Evolutionary conservation across 2,797 vertebrate genomes (phyloP), one percentile per base, ranked within the genome.

Genomic region (Notamacropus eugenii): DNA sequence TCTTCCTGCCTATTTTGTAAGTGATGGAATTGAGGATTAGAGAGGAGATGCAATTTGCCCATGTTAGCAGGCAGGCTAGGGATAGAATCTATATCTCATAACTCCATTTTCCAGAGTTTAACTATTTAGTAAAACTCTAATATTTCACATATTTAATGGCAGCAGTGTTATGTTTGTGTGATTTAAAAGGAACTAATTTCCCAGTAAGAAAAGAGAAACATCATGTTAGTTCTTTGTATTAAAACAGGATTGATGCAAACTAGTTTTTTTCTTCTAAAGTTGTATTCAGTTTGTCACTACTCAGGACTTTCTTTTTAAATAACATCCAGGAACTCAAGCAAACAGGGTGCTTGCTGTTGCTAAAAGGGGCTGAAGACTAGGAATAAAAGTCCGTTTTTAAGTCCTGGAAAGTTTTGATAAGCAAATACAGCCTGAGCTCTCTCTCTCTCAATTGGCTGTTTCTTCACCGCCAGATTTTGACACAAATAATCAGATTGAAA

Each of bases 401-500:
- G 98, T 97, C 98, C 98, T 98, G 98, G 98, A 87, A 97, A 98
- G 98, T 98, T 99, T 98, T 99, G 99, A 99, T 99, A 99, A 99
- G 99, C 99, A 99, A 99, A 99, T 99, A 97, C 93, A 97, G 97
- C 96, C 95, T 50, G 34, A 74, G 95, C 93, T 91, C 95, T 22
- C 97, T 95, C 96, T 96, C 97, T 96, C 97, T 96, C 97, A 96
- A 99, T 99, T 99, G 99, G 99, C 96, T 98, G 97, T 67, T 92
- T 93, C 97, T 97, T 98, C 98, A 93, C 98, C 98, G 97, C 98
- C 99, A 99, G 99, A 99, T 99, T 99, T 99, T 99, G 99, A 99
- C 99, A 99, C 98, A 98, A 99, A 98, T 99, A 99, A 99, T 99
- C 99, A 98, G 99, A 99, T 99, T 99, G 99, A 99, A 99, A 98